Evolutionary conservation across 2,888 invertebrate genomes (phyloP).

Genomic region (Diplazon laetatorius): DNA sequence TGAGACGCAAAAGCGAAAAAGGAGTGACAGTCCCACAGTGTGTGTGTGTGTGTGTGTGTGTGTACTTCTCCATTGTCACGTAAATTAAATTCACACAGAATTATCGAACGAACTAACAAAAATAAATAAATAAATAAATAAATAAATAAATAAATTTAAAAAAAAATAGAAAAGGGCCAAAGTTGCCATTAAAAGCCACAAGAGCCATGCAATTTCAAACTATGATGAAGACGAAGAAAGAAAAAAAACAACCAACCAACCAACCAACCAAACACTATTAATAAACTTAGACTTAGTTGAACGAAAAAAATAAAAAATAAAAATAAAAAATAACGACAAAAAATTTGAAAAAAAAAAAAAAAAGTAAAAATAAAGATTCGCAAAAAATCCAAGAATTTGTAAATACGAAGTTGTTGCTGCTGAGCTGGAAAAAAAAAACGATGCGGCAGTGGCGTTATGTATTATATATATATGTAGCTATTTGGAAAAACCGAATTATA

Average conservation of each 20-base stretch:
- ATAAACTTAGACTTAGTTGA: slow-evolving; percentile 66
- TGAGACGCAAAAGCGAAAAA: slow-evolving; percentile 12
- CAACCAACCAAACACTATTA: slow-evolving; percentile 33
- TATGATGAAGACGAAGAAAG: slow-evolving; percentile 20
- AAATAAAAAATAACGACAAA: slow-evolving; percentile 15
- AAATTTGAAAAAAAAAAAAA: slow-evolving; percentile 51
- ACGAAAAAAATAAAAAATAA: slow-evolving; percentile 58
- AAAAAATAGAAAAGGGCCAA: slow-evolving; percentile 24
- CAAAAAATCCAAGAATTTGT: no score
- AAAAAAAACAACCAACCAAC: slow-evolving; percentile 12
- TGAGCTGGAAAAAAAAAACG: slow-evolving; percentile 66
- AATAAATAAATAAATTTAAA: neutral
- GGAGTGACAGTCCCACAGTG: no score
- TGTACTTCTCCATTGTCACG: slow-evolving; percentile 41
- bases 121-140: neutral
- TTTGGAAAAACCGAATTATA: slow-evolving; percentile 66
- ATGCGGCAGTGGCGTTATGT: slow-evolving; percentile 69
- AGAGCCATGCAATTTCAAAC: slow-evolving; percentile 17
- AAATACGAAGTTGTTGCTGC: slow-evolving; percentile 71
- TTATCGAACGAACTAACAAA: neutral
- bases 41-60: slow-evolving; percentile 33
- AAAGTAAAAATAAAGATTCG: slow-evolving; percentile 60
- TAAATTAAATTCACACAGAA: slow-evolving; percentile 31
- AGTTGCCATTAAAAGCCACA: neutral
- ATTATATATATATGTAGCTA: slow-evolving; percentile 71